Percentiles rank a stretch among this genome's conserved stretches.
Evolutionary conservation across 2,113 vertebrate species (phyloP).

Genomic region (Meles meles): DNA sequence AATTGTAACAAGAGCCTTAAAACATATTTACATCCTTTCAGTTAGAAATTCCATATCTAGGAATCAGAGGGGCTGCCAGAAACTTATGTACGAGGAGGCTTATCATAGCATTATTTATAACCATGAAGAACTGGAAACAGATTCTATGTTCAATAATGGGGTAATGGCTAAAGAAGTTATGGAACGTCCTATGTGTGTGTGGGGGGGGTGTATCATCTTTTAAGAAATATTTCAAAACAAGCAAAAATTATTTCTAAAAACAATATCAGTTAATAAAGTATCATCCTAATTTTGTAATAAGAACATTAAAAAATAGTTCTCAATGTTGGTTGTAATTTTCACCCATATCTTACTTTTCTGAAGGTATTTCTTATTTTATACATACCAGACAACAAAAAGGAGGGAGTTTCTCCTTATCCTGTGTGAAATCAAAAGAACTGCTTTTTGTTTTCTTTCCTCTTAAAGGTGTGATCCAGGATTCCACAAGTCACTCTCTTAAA

Average conservation of each 20-base stretch:
- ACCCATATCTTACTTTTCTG: background rate
- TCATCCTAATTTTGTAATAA: background rate
- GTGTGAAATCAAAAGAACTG: background rate
- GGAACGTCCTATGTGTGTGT: background rate
- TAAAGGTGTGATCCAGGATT: background rate
- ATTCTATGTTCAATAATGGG: background rate
- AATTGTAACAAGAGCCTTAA: slow-evolving; percentile 8
- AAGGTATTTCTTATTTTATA: slow-evolving; percentile 2
- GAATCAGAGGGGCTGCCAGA: background rate
- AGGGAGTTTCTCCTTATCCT: background rate
- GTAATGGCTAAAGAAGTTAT: background rate
- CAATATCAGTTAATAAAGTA: background rate
- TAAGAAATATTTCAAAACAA: slow-evolving; percentile 29
- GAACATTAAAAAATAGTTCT: background rate
- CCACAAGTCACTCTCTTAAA: background rate
- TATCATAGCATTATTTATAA: background rate
- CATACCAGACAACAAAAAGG: background rate
- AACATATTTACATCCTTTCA: background rate
- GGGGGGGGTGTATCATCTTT: background rate
- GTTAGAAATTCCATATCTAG: background rate
- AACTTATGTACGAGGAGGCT: background rate
- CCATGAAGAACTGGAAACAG: background rate
- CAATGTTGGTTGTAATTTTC: background rate
- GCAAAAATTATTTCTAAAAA: slow-evolving; percentile 14
- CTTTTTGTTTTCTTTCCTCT: background rate